Conservation (phyloP, 2,888 invertebrate genomes). For the Oasisia sp. region DNA sequence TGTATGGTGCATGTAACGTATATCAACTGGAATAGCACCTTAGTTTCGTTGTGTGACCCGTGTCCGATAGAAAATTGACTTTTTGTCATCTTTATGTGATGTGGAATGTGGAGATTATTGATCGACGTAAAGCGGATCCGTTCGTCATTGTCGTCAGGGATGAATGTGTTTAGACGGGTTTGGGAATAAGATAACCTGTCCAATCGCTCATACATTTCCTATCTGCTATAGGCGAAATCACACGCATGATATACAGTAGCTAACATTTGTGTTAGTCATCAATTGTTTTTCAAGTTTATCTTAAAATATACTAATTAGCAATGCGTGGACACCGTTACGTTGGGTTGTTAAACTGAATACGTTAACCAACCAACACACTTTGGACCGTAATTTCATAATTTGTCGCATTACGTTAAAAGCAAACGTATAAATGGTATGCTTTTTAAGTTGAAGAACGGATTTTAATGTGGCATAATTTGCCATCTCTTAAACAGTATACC, state of each 20-base stretch:
- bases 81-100: neutral
- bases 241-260: too few species aligned
- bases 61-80: neutral
- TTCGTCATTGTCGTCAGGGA: neutral
- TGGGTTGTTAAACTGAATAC: neutral
- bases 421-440: too few species aligned
- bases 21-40: neutral
- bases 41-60: neutral
- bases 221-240: too few species aligned
- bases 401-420: too few species aligned
- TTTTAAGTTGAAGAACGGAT: too few species aligned
- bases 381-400: too few species aligned
- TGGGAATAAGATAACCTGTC: too few species aligned
- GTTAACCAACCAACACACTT: neutral
- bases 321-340: neutral
- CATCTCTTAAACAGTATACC: neutral
- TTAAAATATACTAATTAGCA: neutral
- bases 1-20: neutral
- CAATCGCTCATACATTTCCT: too few species aligned
- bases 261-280: too few species aligned
- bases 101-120: neutral
- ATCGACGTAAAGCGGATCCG: neutral
- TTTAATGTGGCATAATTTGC: neutral
- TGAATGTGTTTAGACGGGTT: neutral
- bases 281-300: too few species aligned